Conservation (phyloP, 2,888 invertebrate genomes). For the Lycophotia porphyrea region DNA sequence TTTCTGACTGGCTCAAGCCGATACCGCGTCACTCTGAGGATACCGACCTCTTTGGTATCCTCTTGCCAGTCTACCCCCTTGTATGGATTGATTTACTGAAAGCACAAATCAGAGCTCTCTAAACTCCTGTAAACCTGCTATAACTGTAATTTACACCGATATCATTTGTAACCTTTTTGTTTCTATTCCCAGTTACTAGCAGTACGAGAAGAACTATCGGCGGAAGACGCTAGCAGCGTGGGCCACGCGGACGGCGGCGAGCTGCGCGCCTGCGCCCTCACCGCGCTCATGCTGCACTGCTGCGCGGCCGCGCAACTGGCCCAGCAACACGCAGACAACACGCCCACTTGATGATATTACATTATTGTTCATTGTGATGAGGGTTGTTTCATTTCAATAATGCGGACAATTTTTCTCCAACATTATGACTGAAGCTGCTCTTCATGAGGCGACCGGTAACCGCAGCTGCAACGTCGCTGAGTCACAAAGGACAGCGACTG, state of each 20-base stretch:
- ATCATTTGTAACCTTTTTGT: not conserved
- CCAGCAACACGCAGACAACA: constrained; percentile 77
- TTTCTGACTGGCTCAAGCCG: not conserved
- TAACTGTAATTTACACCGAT: not conserved
- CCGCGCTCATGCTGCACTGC: constrained; percentile 98
- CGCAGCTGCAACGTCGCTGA: not conserved
- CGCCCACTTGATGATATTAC: constrained; percentile 81
- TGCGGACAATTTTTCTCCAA: not conserved
- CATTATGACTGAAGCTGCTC: not conserved
- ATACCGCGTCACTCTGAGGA: not conserved
- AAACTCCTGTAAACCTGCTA: not conserved
- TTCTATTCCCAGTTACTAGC: constrained; percentile 78
- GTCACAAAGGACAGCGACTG: not conserved
- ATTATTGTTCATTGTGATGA: constrained; percentile 74
- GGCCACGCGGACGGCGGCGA: constrained; percentile 82
- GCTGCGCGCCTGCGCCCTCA: constrained; percentile 96
- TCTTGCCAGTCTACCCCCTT: not conserved
- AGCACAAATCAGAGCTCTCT: not conserved
- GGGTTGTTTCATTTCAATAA: constrained; percentile 60
- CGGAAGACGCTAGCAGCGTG: constrained; percentile 78
- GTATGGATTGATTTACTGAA: not conserved
- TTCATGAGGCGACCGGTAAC: not conserved
- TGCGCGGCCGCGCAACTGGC: constrained; percentile 97
- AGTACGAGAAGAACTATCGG: constrained; percentile 86
- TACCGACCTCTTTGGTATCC: not conserved